Base-by-base conservation (phyloP, 2,797 vertebrate genomes). In the Babyrousa celebensis region DNA sequence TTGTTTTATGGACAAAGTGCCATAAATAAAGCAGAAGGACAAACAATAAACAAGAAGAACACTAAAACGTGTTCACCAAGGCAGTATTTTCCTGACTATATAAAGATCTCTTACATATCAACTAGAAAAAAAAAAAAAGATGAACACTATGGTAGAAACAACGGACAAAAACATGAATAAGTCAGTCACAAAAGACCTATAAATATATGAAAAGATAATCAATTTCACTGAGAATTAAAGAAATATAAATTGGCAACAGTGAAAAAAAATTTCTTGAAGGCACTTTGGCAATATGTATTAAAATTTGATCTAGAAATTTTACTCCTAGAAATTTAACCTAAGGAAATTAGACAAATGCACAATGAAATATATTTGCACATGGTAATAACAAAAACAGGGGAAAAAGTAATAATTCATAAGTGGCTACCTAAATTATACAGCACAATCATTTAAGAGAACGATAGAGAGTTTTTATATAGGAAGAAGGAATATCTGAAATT, bases 311-410 rank as follows among this genome's bases (percentile, higher is more conserved):
- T 7, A 29, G 23, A 62, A 96, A 70, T 85, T 70, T 75, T 43
- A 90, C 65, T 89, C 23, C 62, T 96, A 36, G 25, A 82, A 87
- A 68, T 62, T 86, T 68, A 74, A 40, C 17, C n/a, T 58, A 83
- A 48, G 36, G 25, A 78, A 96, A 63, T 71, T 92, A 96, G 60
- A 79, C 20, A 83, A 67, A 78, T 36, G 14, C 2, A 60, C 10
- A 75, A 56, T 32, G 10, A 92, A 68, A 63, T 16, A 18, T 36
- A 62, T 78, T 78, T 78, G 7, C 12, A 36, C 2, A 12, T 48
- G 3, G n/a, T 21, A 67, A 63, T 84, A 87, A 58, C 32, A 82
- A 95, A 95, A 67, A 20, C n/a, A 63, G 25, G 8, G 4, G 32
- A 29, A 63, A 89, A 83, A 80, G 29, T 62, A 68, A 29, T 56